These are phyloP conservation scores for Papilio xuthus DNA, from an alignment of 1,140 invertebrate species.

Conservation along the genomic window DNA sequence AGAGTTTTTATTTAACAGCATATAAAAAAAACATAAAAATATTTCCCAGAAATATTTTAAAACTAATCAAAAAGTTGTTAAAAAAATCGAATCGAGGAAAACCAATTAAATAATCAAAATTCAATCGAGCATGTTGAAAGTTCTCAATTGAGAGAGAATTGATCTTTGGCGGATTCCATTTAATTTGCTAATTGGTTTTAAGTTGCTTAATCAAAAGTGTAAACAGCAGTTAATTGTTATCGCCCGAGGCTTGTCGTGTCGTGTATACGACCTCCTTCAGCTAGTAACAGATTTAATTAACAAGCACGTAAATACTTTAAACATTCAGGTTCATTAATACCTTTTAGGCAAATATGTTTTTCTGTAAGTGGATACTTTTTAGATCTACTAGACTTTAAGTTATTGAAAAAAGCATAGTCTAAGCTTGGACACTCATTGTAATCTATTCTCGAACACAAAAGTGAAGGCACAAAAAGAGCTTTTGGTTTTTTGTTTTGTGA, in stretches of 20 bases:
- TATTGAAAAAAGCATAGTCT: too few relatives aligned
- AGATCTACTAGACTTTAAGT: too few relatives aligned
- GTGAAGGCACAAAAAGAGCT: too few relatives aligned
- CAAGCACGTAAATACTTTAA: background rate
- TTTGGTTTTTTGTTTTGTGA: too few relatives aligned
- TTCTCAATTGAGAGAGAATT: background rate
- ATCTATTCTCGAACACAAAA: too few relatives aligned
- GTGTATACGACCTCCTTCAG: background rate
- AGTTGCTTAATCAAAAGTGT: constrained; percentile 6
- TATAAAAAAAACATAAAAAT: background rate
- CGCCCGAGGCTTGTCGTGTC: background rate
- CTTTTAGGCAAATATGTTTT: too few relatives aligned
- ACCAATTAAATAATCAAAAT: constrained; percentile 2
- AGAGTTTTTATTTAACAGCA: background rate
- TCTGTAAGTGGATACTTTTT: too few relatives aligned
- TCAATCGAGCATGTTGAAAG: background rate
- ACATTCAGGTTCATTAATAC: too few relatives aligned
- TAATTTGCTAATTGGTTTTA: constrained; percentile 20
- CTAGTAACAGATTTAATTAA: background rate
- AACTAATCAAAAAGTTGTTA: background rate
- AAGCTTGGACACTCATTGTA: too few relatives aligned
- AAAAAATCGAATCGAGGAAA: background rate
- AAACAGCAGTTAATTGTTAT: constrained; percentile 8
- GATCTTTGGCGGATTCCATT: background rate
- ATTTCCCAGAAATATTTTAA: background rate